A percentile compares a stretch with the other conserved stretches of the same genome.
phyloP scores from a whole-genome alignment of 2,797 vertebrate genomes.

The Eurystomus glaucurus region DNA sequence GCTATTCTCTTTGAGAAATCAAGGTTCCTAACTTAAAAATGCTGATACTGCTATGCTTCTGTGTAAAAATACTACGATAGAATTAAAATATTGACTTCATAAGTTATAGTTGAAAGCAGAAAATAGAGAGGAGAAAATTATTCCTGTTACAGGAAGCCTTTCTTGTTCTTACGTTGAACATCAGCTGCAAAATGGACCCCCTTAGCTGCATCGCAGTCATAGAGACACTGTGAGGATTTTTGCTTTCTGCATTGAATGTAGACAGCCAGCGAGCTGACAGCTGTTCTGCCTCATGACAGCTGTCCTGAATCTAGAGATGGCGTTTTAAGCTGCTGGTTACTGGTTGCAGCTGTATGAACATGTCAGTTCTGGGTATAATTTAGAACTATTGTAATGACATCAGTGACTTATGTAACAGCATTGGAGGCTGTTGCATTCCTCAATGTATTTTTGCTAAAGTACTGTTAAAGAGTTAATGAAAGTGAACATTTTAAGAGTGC shows the following conservation, averaged over 20 bases:
- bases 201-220: neutral
- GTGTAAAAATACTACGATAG: neutral
- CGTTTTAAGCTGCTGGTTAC: constrained; percentile 4
- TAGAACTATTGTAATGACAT: neutral
- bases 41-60: neutral
- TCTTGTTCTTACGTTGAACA: neutral
- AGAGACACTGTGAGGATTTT: neutral
- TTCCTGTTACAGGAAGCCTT: neutral
- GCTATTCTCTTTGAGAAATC: neutral
- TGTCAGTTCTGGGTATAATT: constrained; percentile 9
- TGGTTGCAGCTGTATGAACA: constrained; percentile 16
- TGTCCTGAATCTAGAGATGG: neutral
- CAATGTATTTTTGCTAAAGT: neutral
- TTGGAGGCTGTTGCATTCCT: neutral
- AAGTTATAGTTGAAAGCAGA: neutral
- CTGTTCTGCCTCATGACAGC: neutral
- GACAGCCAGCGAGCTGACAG: neutral
- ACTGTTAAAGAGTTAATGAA: neutral
- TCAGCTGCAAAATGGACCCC: neutral
- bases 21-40: neutral
- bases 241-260: neutral
- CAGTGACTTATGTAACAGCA: neutral
- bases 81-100: neutral
- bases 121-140: neutral
- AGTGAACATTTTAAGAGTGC: rapidly evolving